A percentile compares a stretch with the other conserved stretches of the same genome.
phyloP scores from a whole-genome alignment of 2,113 vertebrate genomes.

The Macaca mulatta region DNA sequence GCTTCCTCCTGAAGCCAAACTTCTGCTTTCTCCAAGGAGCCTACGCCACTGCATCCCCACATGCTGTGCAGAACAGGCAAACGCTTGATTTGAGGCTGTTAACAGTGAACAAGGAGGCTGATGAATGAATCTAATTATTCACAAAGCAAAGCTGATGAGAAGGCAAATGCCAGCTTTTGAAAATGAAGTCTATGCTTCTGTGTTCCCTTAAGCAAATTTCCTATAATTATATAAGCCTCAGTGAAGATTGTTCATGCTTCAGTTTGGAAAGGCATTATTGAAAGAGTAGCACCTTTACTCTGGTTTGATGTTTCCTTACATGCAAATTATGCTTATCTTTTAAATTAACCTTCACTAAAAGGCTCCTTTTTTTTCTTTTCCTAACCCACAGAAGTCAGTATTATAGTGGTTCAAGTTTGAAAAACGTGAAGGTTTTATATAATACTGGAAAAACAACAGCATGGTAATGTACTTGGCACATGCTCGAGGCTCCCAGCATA shows the following conservation, averaged over 20 bases:
- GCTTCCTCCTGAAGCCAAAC: neutral
- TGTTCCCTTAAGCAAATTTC: slow-evolving; percentile 3
- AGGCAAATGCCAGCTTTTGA: neutral
- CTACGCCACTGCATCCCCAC: neutral
- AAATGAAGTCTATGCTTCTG: neutral
- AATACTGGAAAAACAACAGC: slow-evolving; percentile 27
- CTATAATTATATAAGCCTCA: neutral
- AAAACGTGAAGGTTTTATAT: slow-evolving; percentile 15
- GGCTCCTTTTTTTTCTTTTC: slow-evolving; percentile 18
- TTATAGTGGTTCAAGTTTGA: slow-evolving; percentile 53
- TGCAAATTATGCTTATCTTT: slow-evolving; percentile 36
- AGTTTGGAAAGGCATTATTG: neutral
- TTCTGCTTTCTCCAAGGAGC: neutral
- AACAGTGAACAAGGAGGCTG: neutral
- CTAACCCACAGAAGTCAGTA: slow-evolving; percentile 56
- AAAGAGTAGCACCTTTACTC: slow-evolving; percentile 35
- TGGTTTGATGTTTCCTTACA: slow-evolving; percentile 49
- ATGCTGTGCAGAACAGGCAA: neutral
- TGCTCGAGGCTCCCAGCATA: neutral
- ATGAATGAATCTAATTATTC: slow-evolving; percentile 54
- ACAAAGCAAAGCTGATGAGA: slow-evolving; percentile 57
- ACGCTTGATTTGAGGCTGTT: slow-evolving; percentile 1
- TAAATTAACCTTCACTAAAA: slow-evolving; percentile 60
- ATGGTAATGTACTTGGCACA: neutral
- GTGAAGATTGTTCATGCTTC: neutral